Base-by-base conservation (phyloP, 1,140 invertebrate species). In the Vanessa atalanta region DNA sequence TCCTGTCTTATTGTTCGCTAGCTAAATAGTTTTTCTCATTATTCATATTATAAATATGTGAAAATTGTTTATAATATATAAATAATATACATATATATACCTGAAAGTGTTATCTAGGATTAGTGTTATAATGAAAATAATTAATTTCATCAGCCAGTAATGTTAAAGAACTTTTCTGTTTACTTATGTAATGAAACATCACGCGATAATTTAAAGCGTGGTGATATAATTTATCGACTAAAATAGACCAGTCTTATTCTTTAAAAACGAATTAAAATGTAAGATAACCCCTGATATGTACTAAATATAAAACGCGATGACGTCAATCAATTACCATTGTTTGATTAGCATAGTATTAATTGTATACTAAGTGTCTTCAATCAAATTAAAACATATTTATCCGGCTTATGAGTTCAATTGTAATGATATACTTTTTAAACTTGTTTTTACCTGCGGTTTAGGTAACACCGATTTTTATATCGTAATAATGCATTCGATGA, bases 211-310 rank as follows among this genome's bases (percentile, higher is more conserved):
- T 82, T 85, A 73, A 84, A 80, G 83, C 64, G 67, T 68, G 16
- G 16, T 75, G 84, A 82, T 84, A 82, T 73, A 73, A 53, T 47
- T 23, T 47, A 65, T 50, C 7, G 64, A 47, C 43, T 72, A 37
- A 72, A 72, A 57, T 72, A 66, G 64, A 72, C 64, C 61, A 26
- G 64, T 66, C 66, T 66, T 20, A 57, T 66, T 61, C 64, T 31
- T 20, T 60, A 37, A 48, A 57, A 2, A 9, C 53, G 47, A 72
- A 72, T 66, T 76, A 77, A 79, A 80, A 80, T 64, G 75, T 67
- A 55, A 73, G 87, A 87, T 85, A 87, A 85, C 84, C 84, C 79
- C 67, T 83, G 77, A 76, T 83, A 43, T 43, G 7, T 43, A 77
- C 79, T 79, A 72, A 66, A 72, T 50, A 72, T 72, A 72, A 67